A percentile compares a stretch with the other conserved stretches of the same genome.
Evolutionary conservation across 2,888 invertebrate species (phyloP).

Genomic region (Drosophila kuntzei): DNA sequence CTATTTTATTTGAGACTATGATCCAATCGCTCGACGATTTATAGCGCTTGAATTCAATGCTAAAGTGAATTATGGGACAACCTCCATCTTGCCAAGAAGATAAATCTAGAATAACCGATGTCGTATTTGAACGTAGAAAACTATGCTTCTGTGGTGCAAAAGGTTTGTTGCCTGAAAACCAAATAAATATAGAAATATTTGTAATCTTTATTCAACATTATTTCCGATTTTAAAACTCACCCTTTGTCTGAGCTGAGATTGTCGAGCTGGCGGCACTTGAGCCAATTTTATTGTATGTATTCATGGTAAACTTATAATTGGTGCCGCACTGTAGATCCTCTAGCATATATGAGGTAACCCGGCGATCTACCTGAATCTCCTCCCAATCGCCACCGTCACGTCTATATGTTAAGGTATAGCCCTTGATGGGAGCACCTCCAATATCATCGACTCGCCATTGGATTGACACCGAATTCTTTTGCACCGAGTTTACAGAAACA

Average conservation of each 20-base stretch:
- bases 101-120: constrained; percentile 91
- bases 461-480: constrained; percentile 86
- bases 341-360: constrained; percentile 88
- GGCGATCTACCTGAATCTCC: constrained; percentile 86
- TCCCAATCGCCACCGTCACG: constrained; percentile 87
- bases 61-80: constrained; percentile 91
- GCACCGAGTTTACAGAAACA: constrained; percentile 86
- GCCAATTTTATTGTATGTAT: constrained; percentile 92
- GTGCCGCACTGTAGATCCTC: constrained; percentile 92
- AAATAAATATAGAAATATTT: background rate
- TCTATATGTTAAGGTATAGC: constrained; percentile 87
- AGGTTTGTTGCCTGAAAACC: constrained; percentile 86
- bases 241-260: constrained; percentile 90
- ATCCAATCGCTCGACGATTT: constrained; percentile 84
- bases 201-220: background rate
- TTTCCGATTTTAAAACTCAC: constrained; percentile 84
- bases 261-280: constrained; percentile 89
- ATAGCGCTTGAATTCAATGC: constrained; percentile 84
- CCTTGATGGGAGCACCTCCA: constrained; percentile 87
- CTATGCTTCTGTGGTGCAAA: constrained; percentile 90
- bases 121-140: constrained; percentile 90
- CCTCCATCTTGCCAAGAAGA: constrained; percentile 93
- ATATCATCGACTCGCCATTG: constrained; percentile 87
- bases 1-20: constrained; percentile 86
- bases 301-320: constrained; percentile 90